Evolutionary conservation across 2,888 invertebrate genomes (phyloP).

Genomic region (Erpobdella octoculata): DNA sequence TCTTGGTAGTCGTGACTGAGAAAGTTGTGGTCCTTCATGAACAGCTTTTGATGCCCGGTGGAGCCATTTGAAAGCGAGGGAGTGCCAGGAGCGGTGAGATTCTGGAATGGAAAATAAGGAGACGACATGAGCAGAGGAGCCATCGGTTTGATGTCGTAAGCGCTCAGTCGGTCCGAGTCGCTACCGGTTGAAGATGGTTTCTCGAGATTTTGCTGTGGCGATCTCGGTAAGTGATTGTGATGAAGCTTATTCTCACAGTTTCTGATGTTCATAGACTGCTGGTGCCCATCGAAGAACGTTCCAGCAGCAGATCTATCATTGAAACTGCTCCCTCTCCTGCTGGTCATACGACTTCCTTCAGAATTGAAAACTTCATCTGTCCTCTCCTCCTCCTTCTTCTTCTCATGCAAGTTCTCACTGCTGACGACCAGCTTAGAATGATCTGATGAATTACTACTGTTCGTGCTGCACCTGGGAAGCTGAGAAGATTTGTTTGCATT

Average conservation of each 20-base stretch:
- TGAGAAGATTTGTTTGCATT: not conserved
- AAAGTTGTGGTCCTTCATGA: not conserved
- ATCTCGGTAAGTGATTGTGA: too few relatives aligned
- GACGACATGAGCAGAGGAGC: constrained; percentile 17
- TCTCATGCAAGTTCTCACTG: not conserved
- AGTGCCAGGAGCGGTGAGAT: constrained; percentile 10
- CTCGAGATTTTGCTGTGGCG: too few relatives aligned
- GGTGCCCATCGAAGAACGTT: too few relatives aligned
- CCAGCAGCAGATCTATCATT: too few relatives aligned
- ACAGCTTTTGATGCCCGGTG: not conserved
- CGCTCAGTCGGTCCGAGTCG: not conserved
- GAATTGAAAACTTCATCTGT: not conserved
- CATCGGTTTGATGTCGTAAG: constrained; percentile 26
- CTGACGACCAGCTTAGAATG: not conserved
- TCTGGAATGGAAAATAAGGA: constrained; percentile 23
- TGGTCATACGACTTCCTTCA: not conserved
- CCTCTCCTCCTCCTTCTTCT: not conserved
- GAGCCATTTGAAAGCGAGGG: not conserved
- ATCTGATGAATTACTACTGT: too few relatives aligned
- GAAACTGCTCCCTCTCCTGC: not conserved
- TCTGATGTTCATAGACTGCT: not conserved
- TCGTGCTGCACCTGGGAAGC: not conserved
- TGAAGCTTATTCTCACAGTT: not conserved
- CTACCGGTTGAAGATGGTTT: too few relatives aligned
- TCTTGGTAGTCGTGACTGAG: too few relatives aligned